Evolutionary conservation across 2,888 invertebrate genomes (phyloP).

Genomic region (Andrena praecox): DNA sequence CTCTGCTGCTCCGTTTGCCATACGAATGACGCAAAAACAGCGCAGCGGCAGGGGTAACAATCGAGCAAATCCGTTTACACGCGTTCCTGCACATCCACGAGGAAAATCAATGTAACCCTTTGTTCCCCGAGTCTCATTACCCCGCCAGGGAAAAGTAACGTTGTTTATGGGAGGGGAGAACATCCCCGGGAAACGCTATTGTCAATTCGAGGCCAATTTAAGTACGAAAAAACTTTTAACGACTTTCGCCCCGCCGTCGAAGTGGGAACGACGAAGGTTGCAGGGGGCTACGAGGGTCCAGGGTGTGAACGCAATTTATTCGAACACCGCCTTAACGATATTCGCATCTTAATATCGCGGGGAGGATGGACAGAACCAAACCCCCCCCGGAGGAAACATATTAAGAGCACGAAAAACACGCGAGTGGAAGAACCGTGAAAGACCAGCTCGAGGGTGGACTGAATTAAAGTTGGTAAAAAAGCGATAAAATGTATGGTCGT

Average conservation of each 20-base stretch:
- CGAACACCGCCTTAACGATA: conserved; percentile 16
- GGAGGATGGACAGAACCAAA: neutral
- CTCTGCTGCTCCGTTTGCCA: neutral
- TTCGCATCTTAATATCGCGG: conserved; percentile 23
- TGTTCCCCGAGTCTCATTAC: conserved; percentile 27
- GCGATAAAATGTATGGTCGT: too few relatives aligned
- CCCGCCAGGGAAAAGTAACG: conserved; percentile 31
- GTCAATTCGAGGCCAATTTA: conserved; percentile 73
- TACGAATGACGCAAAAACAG: neutral
- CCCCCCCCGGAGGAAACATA: conserved; percentile 1
- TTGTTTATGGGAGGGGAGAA: conserved; percentile 14
- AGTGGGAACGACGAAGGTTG: conserved; percentile 20
- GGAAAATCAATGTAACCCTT: conserved; percentile 27
- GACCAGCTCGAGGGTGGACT: neutral
- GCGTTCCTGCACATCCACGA: neutral
- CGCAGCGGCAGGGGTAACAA: neutral
- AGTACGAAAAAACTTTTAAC: conserved; percentile 71
- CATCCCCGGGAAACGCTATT: conserved; percentile 50
- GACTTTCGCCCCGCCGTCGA: conserved; percentile 59
- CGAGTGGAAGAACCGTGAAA: neutral
- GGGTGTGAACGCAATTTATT: conserved; percentile 57
- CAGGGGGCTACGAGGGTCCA: conserved; percentile 5
- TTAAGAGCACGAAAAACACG: neutral
- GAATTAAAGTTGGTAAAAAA: conserved; percentile 7
- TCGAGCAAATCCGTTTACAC: neutral